Conservation (phyloP, 2,888 invertebrate genomes). For the Scaptomyza tumidula region DNA sequence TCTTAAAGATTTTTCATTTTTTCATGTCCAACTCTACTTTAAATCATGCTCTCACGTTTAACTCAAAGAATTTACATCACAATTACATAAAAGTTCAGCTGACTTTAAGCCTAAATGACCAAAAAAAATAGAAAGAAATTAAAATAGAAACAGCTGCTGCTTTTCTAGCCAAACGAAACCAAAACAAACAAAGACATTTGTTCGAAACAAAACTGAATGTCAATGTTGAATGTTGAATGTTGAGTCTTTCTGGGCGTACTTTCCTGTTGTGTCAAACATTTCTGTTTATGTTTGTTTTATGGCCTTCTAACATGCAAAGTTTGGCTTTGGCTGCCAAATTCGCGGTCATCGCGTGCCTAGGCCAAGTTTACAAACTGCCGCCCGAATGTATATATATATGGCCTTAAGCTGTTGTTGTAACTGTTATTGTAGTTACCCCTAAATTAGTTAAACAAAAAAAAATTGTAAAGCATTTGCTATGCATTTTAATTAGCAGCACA, state of each 20-base stretch:
- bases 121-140: not conserved
- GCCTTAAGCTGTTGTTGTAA: slow-evolving; percentile 17
- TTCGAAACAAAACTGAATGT: slow-evolving; percentile 13
- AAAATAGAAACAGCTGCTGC: slow-evolving; percentile 11
- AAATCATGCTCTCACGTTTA: not conserved
- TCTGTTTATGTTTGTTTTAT: slow-evolving; percentile 46
- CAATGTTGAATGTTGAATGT: slow-evolving; percentile 31
- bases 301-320: slow-evolving; percentile 69
- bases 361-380: slow-evolving; percentile 54
- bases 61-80: not conserved
- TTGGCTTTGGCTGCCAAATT: slow-evolving; percentile 54
- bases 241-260: not conserved
- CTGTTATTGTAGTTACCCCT: slow-evolving; percentile 58
- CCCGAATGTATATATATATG: slow-evolving; percentile 10
- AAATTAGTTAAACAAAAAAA: slow-evolving; percentile 57
- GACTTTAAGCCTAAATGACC: not conserved
- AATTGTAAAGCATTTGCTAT: slow-evolving; percentile 55
- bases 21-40: not conserved
- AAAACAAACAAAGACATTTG: not conserved
- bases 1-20: not conserved
- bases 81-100: not conserved
- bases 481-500: slow-evolving; percentile 69
- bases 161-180: not conserved
- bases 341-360: slow-evolving; percentile 71
- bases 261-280: not conserved